Conservation (phyloP, 2,113 vertebrate species). For the Ondatra zibethicus region DNA sequence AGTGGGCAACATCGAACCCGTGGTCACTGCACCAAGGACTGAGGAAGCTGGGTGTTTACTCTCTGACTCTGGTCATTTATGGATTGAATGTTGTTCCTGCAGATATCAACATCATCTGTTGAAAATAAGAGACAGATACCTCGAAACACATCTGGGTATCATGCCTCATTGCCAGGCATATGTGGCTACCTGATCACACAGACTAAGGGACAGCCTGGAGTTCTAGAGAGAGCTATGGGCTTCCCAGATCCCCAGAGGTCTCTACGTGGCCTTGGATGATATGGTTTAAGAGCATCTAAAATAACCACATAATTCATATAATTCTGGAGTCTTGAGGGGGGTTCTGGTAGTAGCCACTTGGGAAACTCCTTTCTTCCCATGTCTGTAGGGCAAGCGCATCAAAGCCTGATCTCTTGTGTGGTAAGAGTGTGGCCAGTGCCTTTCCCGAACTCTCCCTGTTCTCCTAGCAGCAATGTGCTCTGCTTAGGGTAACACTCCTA, state of each 20-base stretch:
- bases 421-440: neutral
- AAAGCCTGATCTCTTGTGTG: neutral
- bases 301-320: neutral
- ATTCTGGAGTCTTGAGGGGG: neutral
- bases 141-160: neutral
- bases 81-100: neutral
- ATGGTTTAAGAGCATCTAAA: neutral
- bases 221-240: neutral
- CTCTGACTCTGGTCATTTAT: neutral
- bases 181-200: neutral
- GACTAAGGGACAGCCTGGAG: neutral
- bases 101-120: neutral
- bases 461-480: neutral
- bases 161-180: neutral
- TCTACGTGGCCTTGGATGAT: neutral
- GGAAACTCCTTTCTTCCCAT: neutral
- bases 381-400: neutral
- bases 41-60: neutral
- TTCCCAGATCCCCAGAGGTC: neutral
- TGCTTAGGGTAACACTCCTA: neutral
- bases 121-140: neutral
- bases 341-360: neutral
- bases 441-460: neutral
- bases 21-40: fast-evolving
- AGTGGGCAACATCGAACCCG: neutral